Evolutionary conservation across 1,140 invertebrate species (phyloP), one percentile per base, ranked within the genome.

Genomic region (Linepithema humile): DNA sequence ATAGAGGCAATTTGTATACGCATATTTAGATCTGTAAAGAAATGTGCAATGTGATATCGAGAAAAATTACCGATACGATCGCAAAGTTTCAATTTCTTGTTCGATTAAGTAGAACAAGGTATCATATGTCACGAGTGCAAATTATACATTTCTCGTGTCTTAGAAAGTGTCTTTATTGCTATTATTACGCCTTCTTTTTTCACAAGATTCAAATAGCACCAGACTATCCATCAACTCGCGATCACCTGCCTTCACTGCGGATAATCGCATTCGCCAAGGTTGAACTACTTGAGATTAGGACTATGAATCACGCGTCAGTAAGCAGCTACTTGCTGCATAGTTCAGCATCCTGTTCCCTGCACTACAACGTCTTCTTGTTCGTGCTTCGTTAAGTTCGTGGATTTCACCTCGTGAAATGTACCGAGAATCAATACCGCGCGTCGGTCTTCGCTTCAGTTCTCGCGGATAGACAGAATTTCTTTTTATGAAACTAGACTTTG

Each of bases 301-400:
- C 74, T 70, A 84, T 65, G 74, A 87, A 85, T 80, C 69, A 87
- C 83, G 70, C 83, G 83, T 87, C 74, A 72, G 53, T 82, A 72
- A 69, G 50, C 70, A 87, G 55, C 77, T 87, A 85, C 83, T 86
- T 57, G 77, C 77, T 53, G 43, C 77, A 85, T 85, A 85, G 83
- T 85, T 82, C 20, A 35, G 48, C 55, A 53, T 78, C 35, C 45
- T 26, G 23, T 50, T 77, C 73, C 17, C 9, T 23, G n/a, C 35
- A 23, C 23, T 35, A 35, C 17, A n/a, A n/a, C 38, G 32, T 69
- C 62, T 67, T 84, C 57, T 55, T 20, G 70, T 70, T 84, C 75
- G 43, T 70, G 64, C 55, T 84, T 62, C 43, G 64, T 9, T 38
- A 53, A 60, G 32, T 82, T 80, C 53, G 23, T 26, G 43, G 20